Evolutionary conservation across 1,140 invertebrate genomes (phyloP).

Genomic region (Aphis gossypii): DNA sequence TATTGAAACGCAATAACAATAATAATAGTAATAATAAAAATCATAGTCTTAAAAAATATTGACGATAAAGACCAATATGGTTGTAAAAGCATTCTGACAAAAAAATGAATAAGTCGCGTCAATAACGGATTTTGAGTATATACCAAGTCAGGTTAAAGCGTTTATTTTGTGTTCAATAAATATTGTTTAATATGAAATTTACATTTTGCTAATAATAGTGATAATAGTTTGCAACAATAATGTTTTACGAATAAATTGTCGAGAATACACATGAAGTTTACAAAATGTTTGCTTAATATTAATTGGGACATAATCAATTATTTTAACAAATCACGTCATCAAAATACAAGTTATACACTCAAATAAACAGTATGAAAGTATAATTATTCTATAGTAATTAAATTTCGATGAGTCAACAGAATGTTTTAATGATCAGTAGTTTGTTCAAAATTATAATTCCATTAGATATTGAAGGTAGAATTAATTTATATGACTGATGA

Average conservation of each 20-base stretch:
- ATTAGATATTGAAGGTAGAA: neutral
- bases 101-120: neutral
- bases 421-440: neutral
- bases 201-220: neutral
- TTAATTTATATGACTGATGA: neutral
- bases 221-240: neutral
- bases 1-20: no score
- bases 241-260: neutral
- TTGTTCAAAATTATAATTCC: neutral
- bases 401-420: neutral
- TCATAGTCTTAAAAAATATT: neutral
- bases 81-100: neutral
- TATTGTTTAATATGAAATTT: neutral
- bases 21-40: no score
- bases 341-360: neutral
- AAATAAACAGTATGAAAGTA: neutral
- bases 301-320: slow-evolving; percentile 15
- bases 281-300: neutral
- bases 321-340: neutral
- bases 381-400: neutral
- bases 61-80: neutral
- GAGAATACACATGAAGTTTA: neutral
- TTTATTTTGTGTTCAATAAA: neutral
- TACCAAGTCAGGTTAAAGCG: neutral
- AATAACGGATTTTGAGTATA: neutral